Evolutionary conservation across 2,113 vertebrate genomes (phyloP).

Genomic region (Orycteropus afer): DNA sequence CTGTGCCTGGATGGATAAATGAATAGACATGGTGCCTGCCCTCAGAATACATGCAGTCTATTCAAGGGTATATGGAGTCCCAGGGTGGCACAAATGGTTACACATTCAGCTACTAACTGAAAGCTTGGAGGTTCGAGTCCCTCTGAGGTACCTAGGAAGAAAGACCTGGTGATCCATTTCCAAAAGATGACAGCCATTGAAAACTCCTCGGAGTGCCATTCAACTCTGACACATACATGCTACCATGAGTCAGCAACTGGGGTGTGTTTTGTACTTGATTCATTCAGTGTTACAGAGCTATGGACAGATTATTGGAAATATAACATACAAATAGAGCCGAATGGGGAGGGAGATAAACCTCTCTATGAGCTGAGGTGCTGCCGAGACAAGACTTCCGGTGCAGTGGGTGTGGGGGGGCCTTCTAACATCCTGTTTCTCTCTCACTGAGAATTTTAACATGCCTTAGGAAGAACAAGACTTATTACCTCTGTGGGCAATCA

Average conservation of each 20-base stretch:
- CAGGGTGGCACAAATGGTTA: background rate
- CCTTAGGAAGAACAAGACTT: background rate
- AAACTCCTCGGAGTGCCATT: background rate
- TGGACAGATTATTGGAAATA: background rate
- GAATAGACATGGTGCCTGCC: background rate
- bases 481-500: background rate
- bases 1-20: background rate
- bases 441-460: rapidly evolving
- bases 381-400: background rate
- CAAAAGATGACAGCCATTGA: background rate
- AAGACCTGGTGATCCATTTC: background rate
- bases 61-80: background rate
- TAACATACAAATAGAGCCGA: background rate
- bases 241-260: background rate
- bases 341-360: rapidly evolving
- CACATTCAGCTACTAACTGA: background rate
- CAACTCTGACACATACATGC: background rate
- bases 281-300: background rate
- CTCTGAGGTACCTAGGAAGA: background rate
- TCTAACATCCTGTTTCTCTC: background rate
- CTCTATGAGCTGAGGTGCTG: background rate
- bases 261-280: background rate
- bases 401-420: rapidly evolving
- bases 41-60: background rate
- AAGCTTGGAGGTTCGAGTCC: background rate